Conservation (phyloP, 2,888 invertebrate genomes). For the Pimpla rufipes region DNA sequence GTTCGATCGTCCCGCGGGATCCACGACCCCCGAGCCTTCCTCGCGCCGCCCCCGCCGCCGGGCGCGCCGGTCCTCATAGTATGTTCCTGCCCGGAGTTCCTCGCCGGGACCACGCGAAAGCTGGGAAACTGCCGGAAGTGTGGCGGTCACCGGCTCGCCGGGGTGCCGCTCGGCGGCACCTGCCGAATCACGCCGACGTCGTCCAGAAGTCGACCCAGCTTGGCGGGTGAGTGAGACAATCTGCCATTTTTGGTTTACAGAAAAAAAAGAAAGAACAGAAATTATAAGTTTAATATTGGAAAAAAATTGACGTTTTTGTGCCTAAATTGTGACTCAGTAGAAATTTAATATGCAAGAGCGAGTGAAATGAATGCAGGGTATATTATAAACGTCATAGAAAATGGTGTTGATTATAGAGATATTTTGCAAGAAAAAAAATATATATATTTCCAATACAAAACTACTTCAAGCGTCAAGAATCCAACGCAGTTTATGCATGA, state of each 20-base stretch:
- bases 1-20: constrained; percentile 86
- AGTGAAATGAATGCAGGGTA: too few relatives aligned
- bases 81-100: constrained; percentile 93
- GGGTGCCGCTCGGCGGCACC: constrained; percentile 90
- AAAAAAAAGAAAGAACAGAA: too few relatives aligned
- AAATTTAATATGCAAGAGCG: too few relatives aligned
- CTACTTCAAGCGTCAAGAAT: too few relatives aligned
- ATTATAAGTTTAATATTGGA: too few relatives aligned
- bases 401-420: neutral
- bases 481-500: too few relatives aligned
- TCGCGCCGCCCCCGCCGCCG: constrained; percentile 87
- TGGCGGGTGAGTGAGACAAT: constrained; percentile 79
- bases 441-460: too few relatives aligned
- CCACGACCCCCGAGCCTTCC: constrained; percentile 84
- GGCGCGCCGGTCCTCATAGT: constrained; percentile 90
- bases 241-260: too few relatives aligned
- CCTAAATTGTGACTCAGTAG: too few relatives aligned
- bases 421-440: too few relatives aligned
- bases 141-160: constrained; percentile 92
- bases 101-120: constrained; percentile 92
- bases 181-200: constrained; percentile 78
- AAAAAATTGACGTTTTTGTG: too few relatives aligned
- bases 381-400: too few relatives aligned
- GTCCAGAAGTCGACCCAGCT: constrained; percentile 81
- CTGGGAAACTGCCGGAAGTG: constrained; percentile 94